Evolutionary conservation across 2,888 invertebrate species (phyloP), one percentile per base, ranked within the genome.

Genomic region (Cephus sareptanus): DNA sequence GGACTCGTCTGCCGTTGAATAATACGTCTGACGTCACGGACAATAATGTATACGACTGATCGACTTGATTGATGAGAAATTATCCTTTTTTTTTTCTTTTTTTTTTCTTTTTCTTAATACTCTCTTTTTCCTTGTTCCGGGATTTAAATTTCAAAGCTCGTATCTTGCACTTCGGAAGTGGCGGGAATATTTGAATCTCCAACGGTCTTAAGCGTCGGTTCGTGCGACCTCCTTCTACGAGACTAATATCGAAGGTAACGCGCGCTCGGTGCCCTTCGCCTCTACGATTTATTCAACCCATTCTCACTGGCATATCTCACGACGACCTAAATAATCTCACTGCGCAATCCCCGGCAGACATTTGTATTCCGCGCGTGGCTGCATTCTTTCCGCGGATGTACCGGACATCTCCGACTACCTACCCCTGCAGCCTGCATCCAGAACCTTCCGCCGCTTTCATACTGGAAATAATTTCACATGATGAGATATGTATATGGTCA

Each of bases 341-440:
- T 34, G 74, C 37, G 74, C 74, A 35, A 74, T 74, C 74, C 74
- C 13, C 35, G 13, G 23, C 56, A 74, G 74, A 35, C 74, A 74
- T 74, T 74, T 74, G 74, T 74, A 74, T 74, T 74, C 74, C 74
- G 74, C 74, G 74, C 74, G 74, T 35, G 35, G 74, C 34, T 74
- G 74, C 30, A 74, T 34, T 74, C 74, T 74, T 74, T 74, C 74
- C 31, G 74, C 74, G 74, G 74, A 74, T 74, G 74, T 74, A 74
- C 74, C 74, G 74, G 74, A 74, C 74, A 74, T 34, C 15, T 30
- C 74, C n/a, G 34, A 3, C 30, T 30, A 11, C 30, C 30, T 30
- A 11, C 30, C 31, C 74, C 13, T 74, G 35, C 74, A 35, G 6
- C 23, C 11, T 34, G 71, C 71, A 71, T 34, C 71, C 74, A 9